These are phyloP conservation scores for Noctua fimbriata DNA, from an alignment of 2,888 invertebrate genomes.

Conservation along the genomic window DNA sequence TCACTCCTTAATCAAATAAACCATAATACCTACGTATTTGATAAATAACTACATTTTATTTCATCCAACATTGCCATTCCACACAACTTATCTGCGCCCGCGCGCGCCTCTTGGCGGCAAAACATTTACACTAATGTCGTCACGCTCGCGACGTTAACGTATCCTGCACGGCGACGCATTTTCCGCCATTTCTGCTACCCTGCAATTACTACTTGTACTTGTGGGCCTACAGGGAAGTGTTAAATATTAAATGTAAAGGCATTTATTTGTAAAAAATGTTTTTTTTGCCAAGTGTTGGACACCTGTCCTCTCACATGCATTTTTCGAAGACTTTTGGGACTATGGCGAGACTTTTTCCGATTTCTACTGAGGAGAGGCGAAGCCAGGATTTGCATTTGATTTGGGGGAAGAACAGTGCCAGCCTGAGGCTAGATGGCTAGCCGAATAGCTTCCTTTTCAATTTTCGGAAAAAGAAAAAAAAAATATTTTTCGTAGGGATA, in stretches of 20 bases:
- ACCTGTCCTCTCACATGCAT: background rate
- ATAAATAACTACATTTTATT: background rate
- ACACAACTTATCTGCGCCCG: constrained; percentile 37
- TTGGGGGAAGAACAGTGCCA: background rate
- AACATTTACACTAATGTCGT: constrained; percentile 50
- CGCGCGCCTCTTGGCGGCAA: constrained; percentile 58
- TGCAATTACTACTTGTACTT: constrained; percentile 33
- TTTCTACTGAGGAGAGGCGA: background rate
- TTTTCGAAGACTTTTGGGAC: background rate
- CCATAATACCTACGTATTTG: background rate
- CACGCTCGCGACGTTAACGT: constrained; percentile 49
- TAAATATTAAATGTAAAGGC: constrained; percentile 5
- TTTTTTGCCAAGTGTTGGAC: background rate
- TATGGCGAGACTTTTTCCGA: background rate
- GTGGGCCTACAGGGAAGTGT: background rate
- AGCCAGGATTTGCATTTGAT: background rate
- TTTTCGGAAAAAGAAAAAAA: background rate
- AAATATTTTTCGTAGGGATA: no score
- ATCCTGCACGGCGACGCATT: constrained; percentile 33
- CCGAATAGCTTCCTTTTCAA: background rate
- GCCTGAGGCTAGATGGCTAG: background rate
- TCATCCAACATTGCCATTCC: background rate
- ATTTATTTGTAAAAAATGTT: background rate
- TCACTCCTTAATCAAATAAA: background rate
- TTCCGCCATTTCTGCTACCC: constrained; percentile 33